Evolutionary conservation across 2,888 invertebrate species (phyloP).

Genomic region (Parascotia fuliginaria): DNA sequence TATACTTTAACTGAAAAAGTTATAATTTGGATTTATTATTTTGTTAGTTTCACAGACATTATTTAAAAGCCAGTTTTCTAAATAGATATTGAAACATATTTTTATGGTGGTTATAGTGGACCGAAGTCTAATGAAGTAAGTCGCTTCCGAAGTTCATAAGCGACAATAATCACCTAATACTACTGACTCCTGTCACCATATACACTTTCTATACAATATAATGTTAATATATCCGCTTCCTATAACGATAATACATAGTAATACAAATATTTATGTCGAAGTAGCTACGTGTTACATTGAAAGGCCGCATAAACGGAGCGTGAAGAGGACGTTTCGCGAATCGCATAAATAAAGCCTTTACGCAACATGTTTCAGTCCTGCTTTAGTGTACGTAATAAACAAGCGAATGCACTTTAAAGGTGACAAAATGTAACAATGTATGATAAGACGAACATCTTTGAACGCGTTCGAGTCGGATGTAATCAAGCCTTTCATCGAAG

Average conservation of each 20-base stretch:
- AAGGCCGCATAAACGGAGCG: conserved; percentile 40
- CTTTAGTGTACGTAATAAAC: conserved; percentile 2
- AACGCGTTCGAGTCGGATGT: too few species aligned
- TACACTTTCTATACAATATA: conserved; percentile 33
- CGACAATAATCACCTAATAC: too few species aligned
- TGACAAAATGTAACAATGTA: background rate
- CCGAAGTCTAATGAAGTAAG: too few species aligned
- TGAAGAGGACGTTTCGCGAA: conserved; percentile 35
- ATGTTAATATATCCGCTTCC: conserved; percentile 25
- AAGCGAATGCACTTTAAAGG: background rate
- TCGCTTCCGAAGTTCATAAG: too few species aligned
- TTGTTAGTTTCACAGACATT: too few species aligned
- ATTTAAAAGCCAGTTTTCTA: too few species aligned
- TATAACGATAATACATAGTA: conserved; percentile 15
- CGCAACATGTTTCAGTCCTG: conserved; percentile 33
- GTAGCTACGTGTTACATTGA: conserved; percentile 25
- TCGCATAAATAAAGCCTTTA: conserved; percentile 27
- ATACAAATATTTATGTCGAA: conserved; percentile 29
- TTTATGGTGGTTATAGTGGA: too few species aligned
- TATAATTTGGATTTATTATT: too few species aligned
- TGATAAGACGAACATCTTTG: background rate
- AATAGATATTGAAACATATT: too few species aligned
- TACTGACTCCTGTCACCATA: too few species aligned
- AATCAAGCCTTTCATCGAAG: too few species aligned
- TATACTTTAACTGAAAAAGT: too few species aligned